Conservation (phyloP, 2,797 vertebrate species). For the Garrulus glandarius region DNA sequence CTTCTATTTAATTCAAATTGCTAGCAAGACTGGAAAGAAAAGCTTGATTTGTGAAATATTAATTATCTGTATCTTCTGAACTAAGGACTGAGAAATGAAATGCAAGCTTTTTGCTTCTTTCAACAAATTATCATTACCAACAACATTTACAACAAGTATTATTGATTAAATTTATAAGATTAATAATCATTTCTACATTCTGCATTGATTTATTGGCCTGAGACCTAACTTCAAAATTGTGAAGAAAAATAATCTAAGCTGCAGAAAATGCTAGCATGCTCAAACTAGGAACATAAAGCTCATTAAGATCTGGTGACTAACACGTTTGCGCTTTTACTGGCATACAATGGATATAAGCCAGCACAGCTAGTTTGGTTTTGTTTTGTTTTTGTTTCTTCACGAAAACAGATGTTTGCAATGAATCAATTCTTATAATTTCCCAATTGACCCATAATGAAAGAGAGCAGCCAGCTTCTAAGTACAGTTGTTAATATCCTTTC, state of each 20-base stretch:
- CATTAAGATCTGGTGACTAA: neutral
- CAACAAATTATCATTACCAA: neutral
- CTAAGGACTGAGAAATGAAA: neutral
- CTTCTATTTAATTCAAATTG: neutral
- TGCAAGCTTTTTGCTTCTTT: neutral
- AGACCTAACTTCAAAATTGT: neutral
- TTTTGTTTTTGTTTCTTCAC: neutral
- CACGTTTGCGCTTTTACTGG: conserved; percentile 52
- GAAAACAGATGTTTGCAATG: conserved; percentile 73
- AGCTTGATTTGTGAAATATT: neutral
- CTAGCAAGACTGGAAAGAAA: neutral
- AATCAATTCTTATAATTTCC: conserved; percentile 76
- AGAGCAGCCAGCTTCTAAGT: conserved; percentile 30
- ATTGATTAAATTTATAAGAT: neutral
- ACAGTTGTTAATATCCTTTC: conserved; percentile 36
- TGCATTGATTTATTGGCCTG: neutral
- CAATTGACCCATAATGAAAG: conserved; percentile 61
- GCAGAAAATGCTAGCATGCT: neutral
- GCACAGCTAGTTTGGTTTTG: neutral
- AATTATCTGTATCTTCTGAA: neutral
- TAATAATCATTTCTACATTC: neutral
- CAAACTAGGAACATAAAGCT: neutral
- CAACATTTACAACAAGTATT: neutral
- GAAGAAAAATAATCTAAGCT: neutral
- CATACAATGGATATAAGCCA: conserved; percentile 43